Evolutionary conservation across 2,888 invertebrate genomes (phyloP), one percentile per base, ranked within the genome.

Genomic region (Seira ritae): DNA sequence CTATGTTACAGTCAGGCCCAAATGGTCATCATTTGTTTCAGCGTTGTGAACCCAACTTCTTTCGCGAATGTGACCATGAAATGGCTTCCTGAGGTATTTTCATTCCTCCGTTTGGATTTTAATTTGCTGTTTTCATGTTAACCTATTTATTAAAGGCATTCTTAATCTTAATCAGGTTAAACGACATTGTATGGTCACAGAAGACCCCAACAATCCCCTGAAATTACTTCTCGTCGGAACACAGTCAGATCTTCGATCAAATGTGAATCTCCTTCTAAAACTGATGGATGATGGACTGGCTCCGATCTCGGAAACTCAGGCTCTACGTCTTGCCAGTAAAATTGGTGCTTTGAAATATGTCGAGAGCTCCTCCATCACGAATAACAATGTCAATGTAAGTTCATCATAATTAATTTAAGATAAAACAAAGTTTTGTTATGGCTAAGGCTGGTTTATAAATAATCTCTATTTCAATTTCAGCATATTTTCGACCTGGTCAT

Each of bases 361-460:
- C 90, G 99, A 99, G 92, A 99, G 98, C 92, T 98, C 98, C 20
- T 98, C 98, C 90, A 93, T 99, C 87, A 98, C 98, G 90, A 98
- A 98, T 93, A 98, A 98, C 50, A 87, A 87, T 80, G 73, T 86
- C n/a, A 31, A 82, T 72, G 88, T 88, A 62, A 77, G 78, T 69
- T 6, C 6, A 17, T 31, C 20, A 37, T 19, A 17, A 6, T 31
- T 19, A 31, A 10, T 37, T 37, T 4, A 71, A 46, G 19, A 17
- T 68, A 37, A 37, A 4, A 31, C 1, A 23, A 31, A 24, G 23
- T 67, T 3, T 69, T 10, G 46, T 42, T 42, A 6, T 10, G 12
- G 12, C 46, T 42, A 42, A 42, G 12, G 17, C 23, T 31, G 4
- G 17, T 31, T 31, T 37, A 3, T 24, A 31, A 2, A 69, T 69